These are phyloP conservation scores for Digitonthophagus gazella DNA, from an alignment of 2,888 invertebrate species.

Conservation along the genomic window DNA sequence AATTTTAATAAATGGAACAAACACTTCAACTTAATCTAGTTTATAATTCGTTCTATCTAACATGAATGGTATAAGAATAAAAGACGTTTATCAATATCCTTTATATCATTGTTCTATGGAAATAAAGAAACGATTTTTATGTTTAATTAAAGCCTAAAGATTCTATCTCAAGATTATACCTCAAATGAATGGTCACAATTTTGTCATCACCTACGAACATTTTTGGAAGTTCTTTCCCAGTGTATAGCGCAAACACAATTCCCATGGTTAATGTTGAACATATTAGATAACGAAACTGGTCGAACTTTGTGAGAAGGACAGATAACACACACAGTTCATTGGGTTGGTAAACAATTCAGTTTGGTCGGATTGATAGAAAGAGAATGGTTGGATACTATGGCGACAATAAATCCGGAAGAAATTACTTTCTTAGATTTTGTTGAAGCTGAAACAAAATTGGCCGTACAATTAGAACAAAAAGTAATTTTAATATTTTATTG, in stretches of 20 bases:
- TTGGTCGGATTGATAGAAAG: conserved; percentile 71
- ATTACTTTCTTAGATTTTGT: conserved; percentile 81
- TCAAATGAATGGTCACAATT: no score
- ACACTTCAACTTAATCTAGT: no score
- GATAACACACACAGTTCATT: conserved; percentile 75
- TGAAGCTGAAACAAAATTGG: conserved; percentile 73
- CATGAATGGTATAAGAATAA: no score
- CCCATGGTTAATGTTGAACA: conserved; percentile 93
- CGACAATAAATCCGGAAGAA: conserved; percentile 86
- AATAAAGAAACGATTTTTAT: no score
- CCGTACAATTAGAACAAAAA: conserved; percentile 72
- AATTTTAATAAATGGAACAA: no score
- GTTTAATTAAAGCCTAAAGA: no score
- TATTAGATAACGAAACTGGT: conserved; percentile 84
- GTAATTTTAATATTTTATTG: conserved; percentile 44
- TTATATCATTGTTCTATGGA: no score
- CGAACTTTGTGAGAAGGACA: conserved; percentile 79
- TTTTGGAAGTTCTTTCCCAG: conserved; percentile 78
- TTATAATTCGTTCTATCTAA: no score
- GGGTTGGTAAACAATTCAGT: conserved; percentile 73
- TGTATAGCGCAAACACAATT: conserved; percentile 75
- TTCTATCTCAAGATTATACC: no score
- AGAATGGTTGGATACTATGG: conserved; percentile 88
- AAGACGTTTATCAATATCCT: no score
- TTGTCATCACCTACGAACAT: no score